Percentiles rank a stretch among this genome's conserved stretches.
phyloP scores from a whole-genome alignment of 1,140 invertebrate genomes.

The Drosophila pallidifrons region DNA sequence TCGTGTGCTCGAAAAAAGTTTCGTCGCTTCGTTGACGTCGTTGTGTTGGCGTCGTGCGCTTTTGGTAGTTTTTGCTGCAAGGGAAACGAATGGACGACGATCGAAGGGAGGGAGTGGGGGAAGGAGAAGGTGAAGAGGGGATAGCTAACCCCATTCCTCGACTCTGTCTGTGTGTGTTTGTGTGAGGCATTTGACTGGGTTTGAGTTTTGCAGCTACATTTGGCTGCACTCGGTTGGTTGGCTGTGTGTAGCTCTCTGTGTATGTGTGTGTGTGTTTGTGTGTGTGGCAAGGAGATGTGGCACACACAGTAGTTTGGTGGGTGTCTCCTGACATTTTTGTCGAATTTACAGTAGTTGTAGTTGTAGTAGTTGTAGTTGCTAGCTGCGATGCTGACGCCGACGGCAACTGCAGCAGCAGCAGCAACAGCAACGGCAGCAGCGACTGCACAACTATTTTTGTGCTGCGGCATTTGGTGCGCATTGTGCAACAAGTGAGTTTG shows the following conservation, averaged over 20 bases:
- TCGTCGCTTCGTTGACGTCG: slow-evolving; percentile 82
- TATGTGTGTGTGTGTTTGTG: too few relatives aligned
- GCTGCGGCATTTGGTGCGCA: slow-evolving; percentile 68
- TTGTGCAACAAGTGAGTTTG: slow-evolving; percentile 85
- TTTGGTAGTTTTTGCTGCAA: slow-evolving; percentile 70
- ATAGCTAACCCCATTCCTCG: slow-evolving; percentile 36
- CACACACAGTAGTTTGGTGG: slow-evolving; percentile 72
- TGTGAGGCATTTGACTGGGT: slow-evolving; percentile 71
- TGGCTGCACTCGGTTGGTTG: slow-evolving; percentile 81
- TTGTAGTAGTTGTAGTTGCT: slow-evolving; percentile 45
- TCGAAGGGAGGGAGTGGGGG: neutral
- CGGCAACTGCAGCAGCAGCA: slow-evolving; percentile 44
- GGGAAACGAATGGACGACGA: slow-evolving; percentile 47
- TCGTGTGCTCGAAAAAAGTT: slow-evolving; percentile 85
- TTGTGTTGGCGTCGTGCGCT: slow-evolving; percentile 61
- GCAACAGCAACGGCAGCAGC: slow-evolving; percentile 44
- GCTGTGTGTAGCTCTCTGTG: slow-evolving; percentile 39
- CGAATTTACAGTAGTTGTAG: slow-evolving; percentile 70
- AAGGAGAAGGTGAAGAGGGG: neutral
- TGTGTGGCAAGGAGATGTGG: neutral
- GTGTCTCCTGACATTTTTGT: slow-evolving; percentile 81
- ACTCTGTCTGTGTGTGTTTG: slow-evolving; percentile 40
- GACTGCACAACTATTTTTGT: slow-evolving; percentile 75
- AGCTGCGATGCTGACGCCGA: slow-evolving; percentile 36
- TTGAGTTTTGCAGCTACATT: slow-evolving; percentile 80